phyloP scores from a whole-genome alignment of 2,888 invertebrate genomes.

The Lasiommata megera region DNA sequence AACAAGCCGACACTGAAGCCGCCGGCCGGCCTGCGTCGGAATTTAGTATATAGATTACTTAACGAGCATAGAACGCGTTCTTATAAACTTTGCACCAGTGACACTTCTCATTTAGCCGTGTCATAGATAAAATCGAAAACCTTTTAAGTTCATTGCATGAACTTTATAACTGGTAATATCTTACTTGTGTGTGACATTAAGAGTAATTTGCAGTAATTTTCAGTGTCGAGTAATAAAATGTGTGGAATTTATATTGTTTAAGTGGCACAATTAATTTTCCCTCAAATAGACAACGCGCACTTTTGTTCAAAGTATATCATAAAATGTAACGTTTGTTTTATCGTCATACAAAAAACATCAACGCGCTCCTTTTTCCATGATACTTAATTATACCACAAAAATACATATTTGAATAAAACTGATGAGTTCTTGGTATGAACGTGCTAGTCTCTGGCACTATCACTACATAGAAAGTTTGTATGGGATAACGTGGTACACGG shows the following conservation, averaged over 20 bases:
- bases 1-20: too few relatives aligned
- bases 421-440: too few relatives aligned
- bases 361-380: not conserved
- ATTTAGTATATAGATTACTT: too few relatives aligned
- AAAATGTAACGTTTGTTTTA: too few relatives aligned
- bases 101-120: not conserved
- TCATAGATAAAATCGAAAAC: conserved; percentile 4
- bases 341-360: conserved; percentile 9
- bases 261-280: conserved; percentile 10
- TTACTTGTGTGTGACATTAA: conserved; percentile 13
- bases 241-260: conserved; percentile 8
- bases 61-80: too few relatives aligned
- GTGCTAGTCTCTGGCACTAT: too few relatives aligned
- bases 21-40: too few relatives aligned
- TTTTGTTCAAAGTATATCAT: not conserved
- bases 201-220: conserved; percentile 16
- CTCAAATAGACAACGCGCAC: conserved; percentile 3
- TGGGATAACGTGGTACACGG: too few relatives aligned
- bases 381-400: too few relatives aligned
- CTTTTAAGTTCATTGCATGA: conserved; percentile 13
- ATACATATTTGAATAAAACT: too few relatives aligned
- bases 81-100: too few relatives aligned
- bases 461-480: too few relatives aligned
- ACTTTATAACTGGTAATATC: conserved; percentile 13
- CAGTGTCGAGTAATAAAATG: conserved; percentile 11